Evolutionary conservation across 2,797 vertebrate genomes (phyloP), one percentile per base, ranked within the genome.

Genomic region (Carduelis carduelis): DNA sequence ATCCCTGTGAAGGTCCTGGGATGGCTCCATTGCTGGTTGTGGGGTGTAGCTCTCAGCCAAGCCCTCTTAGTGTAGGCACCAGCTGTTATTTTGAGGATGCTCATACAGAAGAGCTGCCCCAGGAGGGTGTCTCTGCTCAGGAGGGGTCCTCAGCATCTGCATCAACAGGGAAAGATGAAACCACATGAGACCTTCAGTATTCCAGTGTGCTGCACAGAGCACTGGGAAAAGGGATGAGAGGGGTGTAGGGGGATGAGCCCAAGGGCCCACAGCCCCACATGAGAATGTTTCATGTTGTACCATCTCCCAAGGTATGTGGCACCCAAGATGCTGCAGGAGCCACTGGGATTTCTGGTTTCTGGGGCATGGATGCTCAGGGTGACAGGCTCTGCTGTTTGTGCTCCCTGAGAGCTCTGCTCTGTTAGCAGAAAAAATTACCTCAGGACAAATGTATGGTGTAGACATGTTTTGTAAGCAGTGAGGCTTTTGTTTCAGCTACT

Each of bases 21-120:
- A 32, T 0, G 0, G 14, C 26, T 86, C 14, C 0, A 0, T 43
- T 75, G 74, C 39, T 83, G 63, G 8, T 13, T 70, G 14, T 0
- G 4, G 35, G 32, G 26, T 60, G 37, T 37, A 70, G 56, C 46
- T 83, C 46, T 83, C 49, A 60, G 27, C 11, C 24, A 53, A 84
- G 43, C 19, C 34, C 49, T 68, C 56, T 52, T 41, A 61, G 23
- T 66, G 44, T 53, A 46, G 55, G 43, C 66, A 76, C 11, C 17
- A 19, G 11, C 16, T 47, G 63, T 78, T 71, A 8, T 57, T 94
- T 30, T 81, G 76, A 63, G 74, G 65, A 34, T 94, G 63, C 18
- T 75, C 0, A 0, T 69, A 10, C 18, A 64, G 43, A 65, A 69
- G 37, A 87, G 13, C 50, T 35, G 34, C 23, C 27, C 35, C 82